Evolutionary conservation across 1,140 invertebrate species (phyloP).

Genomic region (Drosophila burlai): DNA sequence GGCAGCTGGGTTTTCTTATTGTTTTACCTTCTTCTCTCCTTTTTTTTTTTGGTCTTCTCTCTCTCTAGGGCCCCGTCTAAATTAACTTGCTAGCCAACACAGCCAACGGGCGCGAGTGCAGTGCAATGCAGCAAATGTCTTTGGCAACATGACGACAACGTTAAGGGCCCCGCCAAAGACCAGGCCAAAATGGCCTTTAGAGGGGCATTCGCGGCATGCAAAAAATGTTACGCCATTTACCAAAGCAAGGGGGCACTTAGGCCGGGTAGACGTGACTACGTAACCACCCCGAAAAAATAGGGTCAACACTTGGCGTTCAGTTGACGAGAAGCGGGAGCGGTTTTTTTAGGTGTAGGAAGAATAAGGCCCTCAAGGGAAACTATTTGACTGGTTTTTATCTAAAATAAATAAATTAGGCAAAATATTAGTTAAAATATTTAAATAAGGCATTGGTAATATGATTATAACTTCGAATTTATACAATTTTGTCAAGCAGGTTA

Average conservation of each 20-base stretch:
- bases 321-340: slow-evolving; percentile 21
- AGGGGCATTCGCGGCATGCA: slow-evolving; percentile 59
- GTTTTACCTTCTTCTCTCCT: slow-evolving; percentile 10
- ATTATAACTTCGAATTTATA: neutral
- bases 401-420: neutral
- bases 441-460: neutral
- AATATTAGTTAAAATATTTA: neutral
- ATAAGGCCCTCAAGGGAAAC: neutral
- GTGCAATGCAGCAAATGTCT: slow-evolving; percentile 68
- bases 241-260: slow-evolving; percentile 13
- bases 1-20: slow-evolving; percentile 69
- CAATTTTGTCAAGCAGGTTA: no score
- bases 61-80: slow-evolving; percentile 53
- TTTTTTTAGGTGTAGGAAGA: neutral
- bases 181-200: slow-evolving; percentile 18
- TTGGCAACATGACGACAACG: slow-evolving; percentile 77
- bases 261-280: neutral
- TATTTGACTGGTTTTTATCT: neutral
- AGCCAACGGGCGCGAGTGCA: slow-evolving; percentile 47
- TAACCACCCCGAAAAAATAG: slow-evolving; percentile 74
- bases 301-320: slow-evolving; percentile 55
- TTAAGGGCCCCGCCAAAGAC: slow-evolving; percentile 52
- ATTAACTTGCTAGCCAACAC: slow-evolving; percentile 73
- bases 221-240: slow-evolving; percentile 83
- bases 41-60: neutral